Evolutionary conservation across 1,140 invertebrate genomes (phyloP).

Genomic region (Caenorhabditis latens): DNA sequence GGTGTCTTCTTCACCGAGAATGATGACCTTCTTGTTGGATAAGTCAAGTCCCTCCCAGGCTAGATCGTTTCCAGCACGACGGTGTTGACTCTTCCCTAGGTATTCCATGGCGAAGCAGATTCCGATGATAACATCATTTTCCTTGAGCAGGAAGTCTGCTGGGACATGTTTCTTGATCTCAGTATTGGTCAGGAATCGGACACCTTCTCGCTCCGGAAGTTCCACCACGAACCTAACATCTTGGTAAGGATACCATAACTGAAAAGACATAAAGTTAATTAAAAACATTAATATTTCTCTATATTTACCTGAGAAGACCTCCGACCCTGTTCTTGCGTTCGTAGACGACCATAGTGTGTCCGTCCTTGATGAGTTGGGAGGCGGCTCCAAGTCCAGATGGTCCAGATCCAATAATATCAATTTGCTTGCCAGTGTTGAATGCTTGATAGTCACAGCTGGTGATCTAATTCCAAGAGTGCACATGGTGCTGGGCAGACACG

Average conservation of each 20-base stretch:
- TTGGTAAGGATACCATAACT: constrained; percentile 93
- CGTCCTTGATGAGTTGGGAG: constrained; percentile 91
- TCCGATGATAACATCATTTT: too few relatives aligned
- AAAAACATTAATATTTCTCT: too few relatives aligned
- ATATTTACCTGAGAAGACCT: constrained; percentile 93
- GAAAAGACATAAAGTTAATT: not conserved
- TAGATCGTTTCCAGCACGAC: constrained; percentile 85
- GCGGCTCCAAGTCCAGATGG: constrained; percentile 92
- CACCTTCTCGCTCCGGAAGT: constrained; percentile 89
- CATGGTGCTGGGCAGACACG: constrained; percentile 98
- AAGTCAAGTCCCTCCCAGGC: constrained; percentile 83
- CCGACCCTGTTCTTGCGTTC: constrained; percentile 95
- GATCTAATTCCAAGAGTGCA: constrained; percentile 94
- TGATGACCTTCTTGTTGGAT: constrained; percentile 94
- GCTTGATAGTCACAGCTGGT: constrained; percentile 95
- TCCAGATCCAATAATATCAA: constrained; percentile 93
- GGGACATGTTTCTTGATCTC: constrained; percentile 93
- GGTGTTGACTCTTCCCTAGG: too few relatives aligned
- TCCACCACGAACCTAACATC: constrained; percentile 83
- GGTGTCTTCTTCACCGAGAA: too few relatives aligned
- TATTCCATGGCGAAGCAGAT: too few relatives aligned
- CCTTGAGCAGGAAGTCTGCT: constrained; percentile 84
- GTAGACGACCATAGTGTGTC: constrained; percentile 92
- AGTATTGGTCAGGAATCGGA: constrained; percentile 89
- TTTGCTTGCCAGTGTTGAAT: constrained; percentile 86